phyloP scores from a whole-genome alignment of 2,113 vertebrate species.

The Sylvietta virens region DNA sequence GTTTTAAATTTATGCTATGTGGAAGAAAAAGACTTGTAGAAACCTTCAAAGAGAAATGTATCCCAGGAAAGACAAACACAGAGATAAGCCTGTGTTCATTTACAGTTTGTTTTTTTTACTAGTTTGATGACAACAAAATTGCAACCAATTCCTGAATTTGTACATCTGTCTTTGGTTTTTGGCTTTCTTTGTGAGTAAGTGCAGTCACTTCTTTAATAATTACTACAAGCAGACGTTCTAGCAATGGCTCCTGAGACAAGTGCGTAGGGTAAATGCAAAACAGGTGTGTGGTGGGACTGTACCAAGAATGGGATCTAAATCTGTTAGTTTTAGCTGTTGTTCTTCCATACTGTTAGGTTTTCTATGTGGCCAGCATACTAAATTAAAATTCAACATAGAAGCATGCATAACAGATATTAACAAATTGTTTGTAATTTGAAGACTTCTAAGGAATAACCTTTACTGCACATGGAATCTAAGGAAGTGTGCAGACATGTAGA shows the following conservation, averaged over 20 bases:
- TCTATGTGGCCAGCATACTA: neutral
- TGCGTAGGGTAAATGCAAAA: neutral
- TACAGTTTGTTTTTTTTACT: neutral
- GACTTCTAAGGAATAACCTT: neutral
- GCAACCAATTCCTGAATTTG: neutral
- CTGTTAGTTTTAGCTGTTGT: neutral
- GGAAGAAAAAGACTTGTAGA: neutral
- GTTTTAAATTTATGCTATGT: neutral
- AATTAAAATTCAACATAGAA: neutral
- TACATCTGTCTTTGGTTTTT: neutral
- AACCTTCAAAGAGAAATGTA: neutral
- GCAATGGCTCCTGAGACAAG: neutral
- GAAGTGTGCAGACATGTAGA: neutral
- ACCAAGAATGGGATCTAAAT: neutral
- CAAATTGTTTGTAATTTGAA: neutral
- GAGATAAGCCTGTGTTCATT: neutral
- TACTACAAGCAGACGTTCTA: neutral
- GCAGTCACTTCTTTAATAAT: neutral
- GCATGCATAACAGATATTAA: neutral
- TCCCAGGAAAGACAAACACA: neutral
- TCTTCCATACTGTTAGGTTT: neutral
- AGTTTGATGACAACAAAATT: neutral
- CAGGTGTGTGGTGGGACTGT: neutral
- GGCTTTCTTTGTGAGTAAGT: neutral
- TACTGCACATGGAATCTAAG: neutral